Percentiles rank a stretch among this genome's conserved stretches.
Conservation (phyloP, 2,888 invertebrate species). For the Ellobium chinense region DNA sequence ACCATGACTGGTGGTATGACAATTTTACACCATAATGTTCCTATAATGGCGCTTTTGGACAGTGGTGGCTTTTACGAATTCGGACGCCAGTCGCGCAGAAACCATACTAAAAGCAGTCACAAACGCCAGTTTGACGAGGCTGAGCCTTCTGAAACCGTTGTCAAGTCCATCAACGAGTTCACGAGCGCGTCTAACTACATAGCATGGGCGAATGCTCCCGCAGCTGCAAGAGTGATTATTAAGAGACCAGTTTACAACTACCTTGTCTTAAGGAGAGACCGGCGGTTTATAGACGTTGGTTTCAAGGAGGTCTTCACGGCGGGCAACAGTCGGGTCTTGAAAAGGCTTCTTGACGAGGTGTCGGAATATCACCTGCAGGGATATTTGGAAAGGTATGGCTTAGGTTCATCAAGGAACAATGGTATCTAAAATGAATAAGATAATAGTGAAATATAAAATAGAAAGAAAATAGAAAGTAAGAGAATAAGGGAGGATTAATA, state of each 20-base stretch:
- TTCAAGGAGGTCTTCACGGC: slow-evolving; percentile 61
- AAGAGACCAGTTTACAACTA: slow-evolving; percentile 64
- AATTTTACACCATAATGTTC: slow-evolving; percentile 61
- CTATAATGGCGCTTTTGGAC: slow-evolving; percentile 57
- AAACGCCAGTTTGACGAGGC: neutral
- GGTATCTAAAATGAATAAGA: neutral
- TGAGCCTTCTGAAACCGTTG: neutral
- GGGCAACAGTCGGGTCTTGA: slow-evolving; percentile 62
- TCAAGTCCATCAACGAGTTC: slow-evolving; percentile 13
- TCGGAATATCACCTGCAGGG: slow-evolving; percentile 42
- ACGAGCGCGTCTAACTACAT: slow-evolving; percentile 59
- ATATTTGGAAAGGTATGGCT: neutral
- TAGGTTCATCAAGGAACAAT: neutral
- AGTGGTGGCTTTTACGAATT: slow-evolving; percentile 60
- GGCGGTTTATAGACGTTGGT: slow-evolving; percentile 55
- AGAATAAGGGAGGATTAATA: too few relatives aligned
- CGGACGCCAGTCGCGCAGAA: slow-evolving; percentile 30
- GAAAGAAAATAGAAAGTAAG: too few relatives aligned
- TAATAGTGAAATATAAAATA: neutral
- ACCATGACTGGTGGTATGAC: slow-evolving; percentile 62
- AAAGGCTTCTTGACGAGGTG: slow-evolving; percentile 47
- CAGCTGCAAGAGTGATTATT: slow-evolving; percentile 60
- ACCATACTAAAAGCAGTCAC: neutral
- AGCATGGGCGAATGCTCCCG: slow-evolving; percentile 58
- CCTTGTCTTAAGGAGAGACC: slow-evolving; percentile 53